Evolutionary conservation across 2,888 invertebrate genomes (phyloP), one percentile per base, ranked within the genome.

Genomic region (Macrostomum cliftonense): DNA sequence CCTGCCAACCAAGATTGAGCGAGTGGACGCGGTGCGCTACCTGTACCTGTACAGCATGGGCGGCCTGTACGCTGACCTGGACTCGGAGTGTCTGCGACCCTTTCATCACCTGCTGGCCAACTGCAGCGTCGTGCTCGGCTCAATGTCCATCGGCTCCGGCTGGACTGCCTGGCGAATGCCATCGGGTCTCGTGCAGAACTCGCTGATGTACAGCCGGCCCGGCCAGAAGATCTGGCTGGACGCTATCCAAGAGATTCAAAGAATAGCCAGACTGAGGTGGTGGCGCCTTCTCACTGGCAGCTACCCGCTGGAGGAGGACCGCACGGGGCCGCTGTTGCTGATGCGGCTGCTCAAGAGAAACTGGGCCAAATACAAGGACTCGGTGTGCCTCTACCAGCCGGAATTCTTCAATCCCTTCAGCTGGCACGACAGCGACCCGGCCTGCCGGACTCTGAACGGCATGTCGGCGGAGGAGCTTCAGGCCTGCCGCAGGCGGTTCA

Each of bases 41-140:
- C 38, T 46, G 16, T 46, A 46, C 20, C 36, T 46, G 37, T 46
- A 16, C 19, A 38, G 40, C 38, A 39, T 16, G 21, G 46, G 46
- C 14, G 46, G 46, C 12, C 38, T 46, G 21, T 46, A 46, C 44
- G 40, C 46, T 9, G 46, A 46, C 44, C 14, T 46, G 14, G 46
- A 46, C 21, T 39, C 38, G 16, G 46, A 46, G 40, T 46, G 46
- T n/a, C 19, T 46, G 43, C 14, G 17, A 2, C 46, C 46, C 7
- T 46, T 46, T n/a, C 39, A 46, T 11, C 46, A 46, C 40, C 40
- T 46, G 17, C 20, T 46, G 20, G 14, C 44, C 13, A 46, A 46
- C 19, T 19, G 40, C 13, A 45, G 46, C 20, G 13, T 46, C 7
- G 46, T 46, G 2, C 40, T 46, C 7, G 46, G 46, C n/a, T 38